These are phyloP conservation scores for Heptranchias perlo DNA, from an alignment of 2,113 vertebrate genomes.

Conservation along the genomic window DNA sequence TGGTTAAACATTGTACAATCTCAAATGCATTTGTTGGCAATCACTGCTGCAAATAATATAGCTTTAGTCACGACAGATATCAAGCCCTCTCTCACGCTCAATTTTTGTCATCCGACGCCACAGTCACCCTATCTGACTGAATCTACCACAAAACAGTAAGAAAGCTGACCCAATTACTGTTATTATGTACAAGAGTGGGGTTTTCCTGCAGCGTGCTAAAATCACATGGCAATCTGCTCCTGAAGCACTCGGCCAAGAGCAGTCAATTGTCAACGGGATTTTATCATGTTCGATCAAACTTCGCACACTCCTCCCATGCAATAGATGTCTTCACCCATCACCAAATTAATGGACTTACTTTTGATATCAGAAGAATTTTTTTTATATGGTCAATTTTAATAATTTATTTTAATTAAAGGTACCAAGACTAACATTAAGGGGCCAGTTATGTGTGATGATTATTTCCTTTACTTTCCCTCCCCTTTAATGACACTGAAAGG, in stretches of 20 bases:
- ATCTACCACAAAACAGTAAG: neutral
- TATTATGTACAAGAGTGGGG: neutral
- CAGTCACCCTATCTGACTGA: neutral
- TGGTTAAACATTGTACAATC: neutral
- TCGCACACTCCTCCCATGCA: neutral
- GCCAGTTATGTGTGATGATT: neutral
- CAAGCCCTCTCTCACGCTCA: neutral
- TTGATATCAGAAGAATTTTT: neutral
- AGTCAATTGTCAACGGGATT: no score
- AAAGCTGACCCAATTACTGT: conserved; percentile 9
- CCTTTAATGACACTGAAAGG: neutral
- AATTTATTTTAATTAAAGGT: neutral
- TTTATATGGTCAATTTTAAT: neutral
- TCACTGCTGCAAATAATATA: neutral
- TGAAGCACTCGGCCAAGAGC: neutral
- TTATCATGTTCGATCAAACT: no score
- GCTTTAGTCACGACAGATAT: neutral
- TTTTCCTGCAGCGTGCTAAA: neutral
- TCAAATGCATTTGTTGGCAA: neutral
- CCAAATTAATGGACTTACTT: neutral
- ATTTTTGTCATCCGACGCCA: neutral
- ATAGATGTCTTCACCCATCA: neutral
- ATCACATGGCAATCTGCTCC: neutral
- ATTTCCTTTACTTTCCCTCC: neutral
- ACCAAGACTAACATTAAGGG: neutral